Evolutionary conservation across 1,140 invertebrate genomes (phyloP).

Genomic region (Andricus grossulariae): DNA sequence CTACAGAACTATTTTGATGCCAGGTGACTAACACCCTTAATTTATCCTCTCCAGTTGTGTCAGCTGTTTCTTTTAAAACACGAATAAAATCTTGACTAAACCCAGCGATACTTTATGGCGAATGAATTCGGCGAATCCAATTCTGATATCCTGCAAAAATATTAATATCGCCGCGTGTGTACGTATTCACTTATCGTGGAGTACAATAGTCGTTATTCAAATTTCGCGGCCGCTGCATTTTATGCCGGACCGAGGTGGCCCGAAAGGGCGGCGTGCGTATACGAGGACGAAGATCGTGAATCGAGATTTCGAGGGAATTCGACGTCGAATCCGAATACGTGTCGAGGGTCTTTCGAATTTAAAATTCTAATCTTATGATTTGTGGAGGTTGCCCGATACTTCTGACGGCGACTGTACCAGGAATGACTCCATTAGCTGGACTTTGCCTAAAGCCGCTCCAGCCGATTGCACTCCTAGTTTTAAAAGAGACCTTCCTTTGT

Average conservation of each 20-base stretch:
- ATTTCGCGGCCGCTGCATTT: conserved; percentile 61
- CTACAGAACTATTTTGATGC: too few species aligned
- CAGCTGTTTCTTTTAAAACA: conserved; percentile 18
- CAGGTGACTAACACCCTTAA: too few species aligned
- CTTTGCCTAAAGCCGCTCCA: conserved; percentile 63
- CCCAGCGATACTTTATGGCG: conserved; percentile 16
- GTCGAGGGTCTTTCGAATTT: conserved; percentile 63
- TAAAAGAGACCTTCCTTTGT: conserved; percentile 52
- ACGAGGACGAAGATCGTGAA: conserved; percentile 63
- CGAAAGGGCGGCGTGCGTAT: conserved; percentile 52
- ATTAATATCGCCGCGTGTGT: conserved; percentile 35
- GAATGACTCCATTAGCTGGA: conserved; percentile 73
- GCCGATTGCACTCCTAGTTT: conserved; percentile 52
- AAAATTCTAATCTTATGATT: conserved; percentile 77
- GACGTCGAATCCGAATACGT: conserved; percentile 61
- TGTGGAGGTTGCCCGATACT: conserved; percentile 64
- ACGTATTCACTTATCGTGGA: conserved; percentile 46
- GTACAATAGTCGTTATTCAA: conserved; percentile 73
- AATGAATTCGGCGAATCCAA: conserved; percentile 20
- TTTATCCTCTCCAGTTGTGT: neutral
- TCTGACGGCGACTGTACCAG: conserved; percentile 63
- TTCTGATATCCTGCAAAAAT: conserved; percentile 31
- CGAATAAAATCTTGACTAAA: conserved; percentile 8
- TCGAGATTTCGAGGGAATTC: conserved; percentile 70
- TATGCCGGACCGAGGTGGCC: conserved; percentile 56